A percentile compares a stretch with the other conserved stretches of the same genome.
Conservation (phyloP, 2,888 invertebrate genomes). For the Drosophila aldrichi region DNA sequence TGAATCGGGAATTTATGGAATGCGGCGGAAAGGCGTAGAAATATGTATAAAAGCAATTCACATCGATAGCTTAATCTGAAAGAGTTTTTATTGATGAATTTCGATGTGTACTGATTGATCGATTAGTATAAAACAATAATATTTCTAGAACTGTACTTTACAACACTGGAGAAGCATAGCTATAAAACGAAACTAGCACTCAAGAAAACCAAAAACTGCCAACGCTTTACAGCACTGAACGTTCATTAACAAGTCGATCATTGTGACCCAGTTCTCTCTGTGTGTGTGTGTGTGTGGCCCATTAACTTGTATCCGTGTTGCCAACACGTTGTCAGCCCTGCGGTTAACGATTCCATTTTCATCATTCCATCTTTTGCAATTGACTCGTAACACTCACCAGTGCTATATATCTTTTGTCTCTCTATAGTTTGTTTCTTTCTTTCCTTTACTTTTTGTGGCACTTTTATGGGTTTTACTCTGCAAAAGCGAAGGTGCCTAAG, state of each 20-base stretch:
- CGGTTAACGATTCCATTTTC: slow-evolving; percentile 42
- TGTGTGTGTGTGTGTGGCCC: slow-evolving; percentile 1
- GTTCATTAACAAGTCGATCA: slow-evolving; percentile 9
- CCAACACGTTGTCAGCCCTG: slow-evolving; percentile 25
- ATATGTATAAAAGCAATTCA: neutral
- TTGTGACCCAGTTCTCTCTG: slow-evolving; percentile 24
- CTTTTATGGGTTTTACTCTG: slow-evolving; percentile 64
- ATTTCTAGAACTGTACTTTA: neutral
- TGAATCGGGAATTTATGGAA: slow-evolving; percentile 11
- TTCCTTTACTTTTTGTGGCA: slow-evolving; percentile 34
- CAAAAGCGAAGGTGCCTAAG: slow-evolving; percentile 28
- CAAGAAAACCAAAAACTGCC: neutral
- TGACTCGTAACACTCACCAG: slow-evolving; percentile 44
- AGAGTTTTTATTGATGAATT: neutral
- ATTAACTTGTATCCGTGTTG: slow-evolving; percentile 15
- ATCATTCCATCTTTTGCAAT: slow-evolving; percentile 58
- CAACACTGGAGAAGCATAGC: neutral
- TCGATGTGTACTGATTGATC: neutral
- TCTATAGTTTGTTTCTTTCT: slow-evolving; percentile 5
- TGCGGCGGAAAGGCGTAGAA: neutral
- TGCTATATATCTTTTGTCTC: slow-evolving; percentile 45
- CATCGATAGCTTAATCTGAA: neutral
- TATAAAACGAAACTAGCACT: neutral
- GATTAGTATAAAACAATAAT: neutral
- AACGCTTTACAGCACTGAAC: slow-evolving; percentile 2